Percentiles rank a stretch among this genome's conserved stretches.
phyloP scores from a whole-genome alignment of 1,140 invertebrate genomes.

The Lepidurus apus region DNA sequence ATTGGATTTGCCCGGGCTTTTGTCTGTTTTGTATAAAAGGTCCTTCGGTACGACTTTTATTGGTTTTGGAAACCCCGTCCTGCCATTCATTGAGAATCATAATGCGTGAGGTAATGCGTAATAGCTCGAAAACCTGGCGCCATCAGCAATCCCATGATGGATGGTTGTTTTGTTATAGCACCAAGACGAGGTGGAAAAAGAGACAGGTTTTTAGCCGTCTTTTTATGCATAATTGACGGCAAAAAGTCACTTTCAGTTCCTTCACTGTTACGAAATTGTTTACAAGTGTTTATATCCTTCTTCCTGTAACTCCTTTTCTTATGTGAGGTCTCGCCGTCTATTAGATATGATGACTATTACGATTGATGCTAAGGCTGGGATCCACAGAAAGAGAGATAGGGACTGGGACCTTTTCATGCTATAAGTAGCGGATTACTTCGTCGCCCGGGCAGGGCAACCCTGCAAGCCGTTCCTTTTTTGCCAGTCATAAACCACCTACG shows the following conservation, averaged over 20 bases:
- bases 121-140: no score
- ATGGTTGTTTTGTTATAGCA: no score
- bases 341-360: background rate
- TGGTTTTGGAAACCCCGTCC: no score
- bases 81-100: no score
- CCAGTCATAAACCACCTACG: constrained; percentile 7
- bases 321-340: background rate
- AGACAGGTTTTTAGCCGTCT: no score
- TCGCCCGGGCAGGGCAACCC: background rate
- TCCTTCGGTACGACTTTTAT: no score
- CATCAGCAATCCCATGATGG: no score
- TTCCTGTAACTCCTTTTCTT: background rate
- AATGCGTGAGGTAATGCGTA: no score
- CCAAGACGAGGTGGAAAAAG: no score
- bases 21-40: no score
- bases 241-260: background rate
- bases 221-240: background rate
- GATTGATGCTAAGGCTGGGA: background rate
- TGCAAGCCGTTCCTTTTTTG: background rate
- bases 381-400: background rate
- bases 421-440: background rate
- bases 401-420: background rate
- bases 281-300: background rate
- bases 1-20: no score
- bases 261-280: background rate